Base-by-base conservation (phyloP, 2,888 invertebrate species). In the Diploptera punctata region DNA sequence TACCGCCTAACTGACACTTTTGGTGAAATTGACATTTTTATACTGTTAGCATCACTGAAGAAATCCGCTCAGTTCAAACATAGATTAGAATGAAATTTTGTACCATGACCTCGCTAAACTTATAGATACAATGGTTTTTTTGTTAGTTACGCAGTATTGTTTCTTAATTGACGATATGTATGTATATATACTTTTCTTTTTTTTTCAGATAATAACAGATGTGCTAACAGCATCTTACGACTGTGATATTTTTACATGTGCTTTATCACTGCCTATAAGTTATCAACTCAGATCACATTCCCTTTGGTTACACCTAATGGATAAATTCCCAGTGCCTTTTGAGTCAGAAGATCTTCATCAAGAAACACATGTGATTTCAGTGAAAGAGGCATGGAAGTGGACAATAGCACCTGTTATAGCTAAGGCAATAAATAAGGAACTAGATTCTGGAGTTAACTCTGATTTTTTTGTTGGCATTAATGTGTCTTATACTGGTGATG, bases 381-480 rank as follows among this genome's bases (percentile, higher is more conserved):
- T 93, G 0, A 96, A 95, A 80, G 93, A 94, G 80, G 90, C 91
- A 0, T 94, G 93, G 88, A 94, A 94, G 81, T 89, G 91, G 85
- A 86, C 47, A 19, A 86, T 90, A 68, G 90, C 90, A 68, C 84
- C 87, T 0, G 82, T 83, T 69, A 81, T 95, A 24, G 88, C 89
- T 18, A 73, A 83, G 16, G 79, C 82, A 61, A 82, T 91, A 0
- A 81, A 82, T 16, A 89, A 87, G 79, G 80, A 81, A 16, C 85
- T 89, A 75, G 87, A 90, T 77, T 86, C 86, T 10, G 86, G 87
- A 0, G 84, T 86, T 7, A 83, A 85, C 7, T 87, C 89, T 3
- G 86, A 88, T 33, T 86, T 92, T 74, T 84, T 88, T 9, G 81
- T 92, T 74, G 89, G 89, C 3, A 79, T 90, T n/a, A 82, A 82